Percentiles rank a stretch among this genome's conserved stretches.
Evolutionary conservation across 1,140 invertebrate species (phyloP).

Genomic region (Glossosoma conforme): DNA sequence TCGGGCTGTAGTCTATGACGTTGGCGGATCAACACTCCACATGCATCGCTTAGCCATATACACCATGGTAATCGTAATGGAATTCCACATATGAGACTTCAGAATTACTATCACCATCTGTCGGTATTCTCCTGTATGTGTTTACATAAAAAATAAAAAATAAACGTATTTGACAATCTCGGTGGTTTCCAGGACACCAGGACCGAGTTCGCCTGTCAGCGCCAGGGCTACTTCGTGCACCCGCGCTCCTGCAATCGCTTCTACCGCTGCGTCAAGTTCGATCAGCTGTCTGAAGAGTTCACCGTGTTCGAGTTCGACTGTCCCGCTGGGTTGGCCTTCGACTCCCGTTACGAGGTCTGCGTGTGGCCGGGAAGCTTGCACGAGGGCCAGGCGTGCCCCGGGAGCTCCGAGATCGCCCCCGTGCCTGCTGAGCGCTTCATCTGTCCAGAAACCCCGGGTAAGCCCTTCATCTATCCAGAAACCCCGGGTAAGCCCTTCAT

Average conservation of each 20-base stretch:
- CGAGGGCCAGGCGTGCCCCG: conserved; percentile 65
- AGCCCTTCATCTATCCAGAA: too few relatives aligned
- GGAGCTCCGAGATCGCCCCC: conserved; percentile 70
- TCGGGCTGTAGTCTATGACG: too few relatives aligned
- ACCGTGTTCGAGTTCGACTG: conserved; percentile 81
- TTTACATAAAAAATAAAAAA: too few relatives aligned
- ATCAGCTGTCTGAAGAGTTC: conserved; percentile 67
- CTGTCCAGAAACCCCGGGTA: conserved; percentile 58
- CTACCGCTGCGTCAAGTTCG: conserved; percentile 78
- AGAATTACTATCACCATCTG: too few relatives aligned
- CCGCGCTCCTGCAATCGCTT: conserved; percentile 74
- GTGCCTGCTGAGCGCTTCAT: conserved; percentile 59
- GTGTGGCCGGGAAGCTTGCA: conserved; percentile 74
- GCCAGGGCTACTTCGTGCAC: conserved; percentile 77
- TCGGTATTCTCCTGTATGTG: too few relatives aligned
- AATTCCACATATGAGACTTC: too few relatives aligned
- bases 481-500: too few relatives aligned
- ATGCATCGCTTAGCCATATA: too few relatives aligned
- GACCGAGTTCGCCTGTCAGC: conserved; percentile 68
- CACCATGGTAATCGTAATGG: too few relatives aligned
- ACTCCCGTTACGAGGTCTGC: conserved; percentile 73
- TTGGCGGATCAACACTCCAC: too few relatives aligned
- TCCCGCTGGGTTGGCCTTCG: conserved; percentile 74
- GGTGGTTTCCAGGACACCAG: conserved; percentile 58
- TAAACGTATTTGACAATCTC: too few relatives aligned